Evolutionary conservation across 2,797 vertebrate genomes (phyloP).

Genomic region (Siniperca undulata): DNA sequence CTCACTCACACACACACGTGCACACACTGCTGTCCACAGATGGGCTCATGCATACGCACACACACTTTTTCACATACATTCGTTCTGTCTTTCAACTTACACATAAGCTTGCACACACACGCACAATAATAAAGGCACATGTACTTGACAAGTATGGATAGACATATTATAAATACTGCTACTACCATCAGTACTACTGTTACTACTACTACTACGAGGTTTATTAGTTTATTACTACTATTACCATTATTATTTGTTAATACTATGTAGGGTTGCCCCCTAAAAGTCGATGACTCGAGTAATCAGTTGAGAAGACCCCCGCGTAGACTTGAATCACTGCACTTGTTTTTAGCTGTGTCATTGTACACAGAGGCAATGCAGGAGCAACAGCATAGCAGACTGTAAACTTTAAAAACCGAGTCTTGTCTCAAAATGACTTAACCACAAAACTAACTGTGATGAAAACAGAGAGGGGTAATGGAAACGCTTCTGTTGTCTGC

Average conservation of each 20-base stretch:
- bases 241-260: no score
- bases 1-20: constrained; percentile 32
- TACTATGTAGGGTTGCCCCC: no score
- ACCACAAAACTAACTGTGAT: not conserved
- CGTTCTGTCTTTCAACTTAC: not conserved
- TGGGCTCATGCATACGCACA: constrained; percentile 15
- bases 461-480: not conserved
- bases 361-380: not conserved
- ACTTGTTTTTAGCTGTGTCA: not conserved
- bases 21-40: constrained; percentile 40
- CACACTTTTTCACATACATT: constrained; percentile 20
- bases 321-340: no score
- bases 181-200: no score
- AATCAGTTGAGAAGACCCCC: no score
- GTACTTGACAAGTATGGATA: not conserved
- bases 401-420: not conserved
- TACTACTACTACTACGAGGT: not conserved
- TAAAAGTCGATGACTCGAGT: no score
- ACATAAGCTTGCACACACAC: not conserved
- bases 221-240: no score
- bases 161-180: not conserved
- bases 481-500: no score
- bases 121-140: not conserved
- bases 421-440: not conserved
- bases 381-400: not conserved